Percentiles rank a stretch among this genome's conserved stretches.
Evolutionary conservation across 2,797 vertebrate genomes (phyloP).

Genomic region (Alcedo atthis): DNA sequence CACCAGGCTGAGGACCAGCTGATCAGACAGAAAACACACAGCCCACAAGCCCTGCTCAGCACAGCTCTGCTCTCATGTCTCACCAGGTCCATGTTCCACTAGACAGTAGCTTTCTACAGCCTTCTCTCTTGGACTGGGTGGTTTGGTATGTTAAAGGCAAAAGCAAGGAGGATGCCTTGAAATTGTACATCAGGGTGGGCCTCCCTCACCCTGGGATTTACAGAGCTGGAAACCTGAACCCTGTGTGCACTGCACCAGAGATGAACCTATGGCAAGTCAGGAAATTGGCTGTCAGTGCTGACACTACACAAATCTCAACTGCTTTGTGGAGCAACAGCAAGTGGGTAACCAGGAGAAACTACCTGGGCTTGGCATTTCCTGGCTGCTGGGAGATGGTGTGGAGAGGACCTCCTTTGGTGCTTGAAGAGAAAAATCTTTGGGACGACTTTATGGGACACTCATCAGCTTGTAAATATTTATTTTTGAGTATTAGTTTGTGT

Average conservation of each 20-base stretch:
- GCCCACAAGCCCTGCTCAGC: background rate
- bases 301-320: background rate
- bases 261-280: background rate
- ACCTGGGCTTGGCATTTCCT: background rate
- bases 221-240: constrained; percentile 1
- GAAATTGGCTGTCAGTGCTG: constrained; percentile 14
- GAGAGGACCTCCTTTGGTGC: background rate
- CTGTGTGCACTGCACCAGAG: background rate
- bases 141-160: background rate
- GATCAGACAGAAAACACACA: background rate
- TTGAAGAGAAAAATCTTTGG: background rate
- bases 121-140: background rate
- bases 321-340: background rate
- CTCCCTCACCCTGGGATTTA: background rate
- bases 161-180: background rate
- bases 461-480: constrained; percentile 16
- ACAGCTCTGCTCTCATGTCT: background rate
- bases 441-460: background rate
- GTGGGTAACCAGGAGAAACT: background rate
- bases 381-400: background rate
- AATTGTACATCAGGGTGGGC: background rate
- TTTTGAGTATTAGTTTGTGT: background rate
- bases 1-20: background rate
- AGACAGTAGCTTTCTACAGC: background rate
- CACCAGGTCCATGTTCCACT: background rate